Evolutionary conservation across 1,140 invertebrate genomes (phyloP).

Genomic region (Drosophila kohkoa): DNA sequence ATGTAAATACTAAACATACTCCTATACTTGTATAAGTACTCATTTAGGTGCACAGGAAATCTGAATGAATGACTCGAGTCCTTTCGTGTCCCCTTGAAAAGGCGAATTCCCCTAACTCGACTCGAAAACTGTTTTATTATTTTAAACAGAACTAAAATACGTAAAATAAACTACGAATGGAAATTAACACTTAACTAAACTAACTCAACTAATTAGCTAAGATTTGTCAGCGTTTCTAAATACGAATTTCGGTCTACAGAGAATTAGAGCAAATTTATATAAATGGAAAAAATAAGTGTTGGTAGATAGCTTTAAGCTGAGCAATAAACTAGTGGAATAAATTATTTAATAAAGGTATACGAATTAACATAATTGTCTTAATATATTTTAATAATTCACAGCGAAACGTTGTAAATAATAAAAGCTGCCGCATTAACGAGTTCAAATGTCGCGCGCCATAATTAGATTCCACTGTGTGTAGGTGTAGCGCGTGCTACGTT

Average conservation of each 20-base stretch:
- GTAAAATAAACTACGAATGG: neutral
- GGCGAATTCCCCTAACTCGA: neutral
- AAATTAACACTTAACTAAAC: neutral
- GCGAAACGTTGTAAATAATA: neutral
- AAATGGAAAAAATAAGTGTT: conserved; percentile 3
- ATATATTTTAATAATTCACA: neutral
- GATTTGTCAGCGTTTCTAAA: neutral
- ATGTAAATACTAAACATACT: conserved; percentile 41
- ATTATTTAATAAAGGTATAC: conserved; percentile 12
- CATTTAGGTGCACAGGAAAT: conserved; percentile 2
- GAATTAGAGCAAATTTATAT: neutral
- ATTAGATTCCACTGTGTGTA: neutral
- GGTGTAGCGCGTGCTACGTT: neutral
- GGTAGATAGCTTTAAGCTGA: conserved; percentile 36
- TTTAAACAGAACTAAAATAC: conserved; percentile 3
- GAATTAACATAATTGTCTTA: conserved; percentile 11
- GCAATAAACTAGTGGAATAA: conserved; percentile 1
- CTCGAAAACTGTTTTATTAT: neutral
- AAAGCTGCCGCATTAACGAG: neutral
- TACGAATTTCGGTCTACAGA: conserved; percentile 2
- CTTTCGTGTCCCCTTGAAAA: conserved; percentile 4
- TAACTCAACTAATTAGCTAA: neutral
- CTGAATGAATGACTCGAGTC: conserved; percentile 20
- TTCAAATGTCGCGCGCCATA: conserved; percentile 1
- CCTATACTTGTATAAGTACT: conserved; percentile 17